Base-by-base conservation (phyloP, 2,113 vertebrate species). In the Oryzias melastigma region DNA sequence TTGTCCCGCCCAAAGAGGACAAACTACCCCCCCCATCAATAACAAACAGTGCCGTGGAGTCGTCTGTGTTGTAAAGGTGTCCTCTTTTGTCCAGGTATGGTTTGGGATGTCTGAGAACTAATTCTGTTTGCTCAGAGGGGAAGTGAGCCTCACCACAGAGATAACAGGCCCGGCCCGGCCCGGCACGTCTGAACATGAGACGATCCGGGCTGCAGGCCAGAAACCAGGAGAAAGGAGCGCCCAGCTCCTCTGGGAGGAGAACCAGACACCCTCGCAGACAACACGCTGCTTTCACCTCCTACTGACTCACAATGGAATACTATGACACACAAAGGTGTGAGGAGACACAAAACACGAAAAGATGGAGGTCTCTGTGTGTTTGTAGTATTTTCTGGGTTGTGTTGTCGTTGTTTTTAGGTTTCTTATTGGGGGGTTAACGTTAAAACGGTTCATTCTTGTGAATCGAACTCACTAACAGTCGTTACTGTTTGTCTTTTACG, bases 171-270 rank as follows among this genome's bases (percentile, higher is more conserved):
- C 35, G 20, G 59, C 62, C 40, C 53, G 66, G 74, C 77, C 82
- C 62, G 72, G 80, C 74, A 51, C 60, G 75, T 80, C 68, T 81
- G 66, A 85, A 85, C 75, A 80, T 73, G 79, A 87, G 81, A 85
- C 64, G 41, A 63, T 73, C 71, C 47, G 68, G 85, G 85, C 83
- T 67, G 14, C 53, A 17, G 68, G 73, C 83, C 81, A 81, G 70
- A 76, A 60, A 78, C 69, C 65, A 55, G 58, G 68, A 63, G 68
- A 65, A 73, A 71, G 20, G 60, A 16, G 58, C 60, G 60, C 75
- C 75, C 40, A 55, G 63, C 53, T 73, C 52, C 44, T 42, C 57
- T 42, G 12, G 52, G 61, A 65, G 57, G 58, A 62, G 69, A 77
- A 60, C 47, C 6, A 35, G 35, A 35, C 35, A 35, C 35, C 35